Evolutionary conservation across 2,797 vertebrate genomes (phyloP).

Genomic region (Alectoris magna): DNA sequence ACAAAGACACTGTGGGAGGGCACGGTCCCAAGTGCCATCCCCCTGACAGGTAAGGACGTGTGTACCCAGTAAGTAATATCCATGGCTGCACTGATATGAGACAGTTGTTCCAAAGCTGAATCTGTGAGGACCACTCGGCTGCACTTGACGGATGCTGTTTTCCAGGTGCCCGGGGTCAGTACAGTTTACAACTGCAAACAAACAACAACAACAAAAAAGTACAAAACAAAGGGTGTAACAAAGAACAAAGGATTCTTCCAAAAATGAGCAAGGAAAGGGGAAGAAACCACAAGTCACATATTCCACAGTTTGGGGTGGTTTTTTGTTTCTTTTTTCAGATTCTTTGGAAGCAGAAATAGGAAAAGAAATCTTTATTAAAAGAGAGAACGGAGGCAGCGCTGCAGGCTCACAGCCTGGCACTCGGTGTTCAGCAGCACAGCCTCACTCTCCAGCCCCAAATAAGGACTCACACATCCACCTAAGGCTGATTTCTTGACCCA

Average conservation of each 20-base stretch:
- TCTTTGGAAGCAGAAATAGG: neutral
- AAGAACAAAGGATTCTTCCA: neutral
- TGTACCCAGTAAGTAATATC: conserved; percentile 94
- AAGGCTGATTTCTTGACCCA: neutral
- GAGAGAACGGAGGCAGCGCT: neutral
- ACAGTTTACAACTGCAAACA: conserved; percentile 92
- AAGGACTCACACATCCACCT: rapidly evolving
- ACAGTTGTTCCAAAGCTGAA: conserved; percentile 95
- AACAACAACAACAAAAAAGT: neutral
- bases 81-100: conserved; percentile 92
- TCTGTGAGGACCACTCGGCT: conserved; percentile 88
- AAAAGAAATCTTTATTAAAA: neutral
- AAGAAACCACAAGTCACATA: neutral
- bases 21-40: conserved; percentile 95
- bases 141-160: conserved; percentile 90
- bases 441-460: neutral
- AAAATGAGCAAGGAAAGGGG: neutral
- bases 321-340: neutral
- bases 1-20: conserved; percentile 94
- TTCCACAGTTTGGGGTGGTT: rapidly evolving
- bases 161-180: conserved; percentile 95
- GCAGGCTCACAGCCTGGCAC: rapidly evolving
- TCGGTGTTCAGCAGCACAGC: neutral
- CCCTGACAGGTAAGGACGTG: conserved; percentile 94
- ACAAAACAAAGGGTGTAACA: neutral